Evolutionary conservation across 2,797 vertebrate genomes (phyloP).

Genomic region (Tolypeutes matacus): DNA sequence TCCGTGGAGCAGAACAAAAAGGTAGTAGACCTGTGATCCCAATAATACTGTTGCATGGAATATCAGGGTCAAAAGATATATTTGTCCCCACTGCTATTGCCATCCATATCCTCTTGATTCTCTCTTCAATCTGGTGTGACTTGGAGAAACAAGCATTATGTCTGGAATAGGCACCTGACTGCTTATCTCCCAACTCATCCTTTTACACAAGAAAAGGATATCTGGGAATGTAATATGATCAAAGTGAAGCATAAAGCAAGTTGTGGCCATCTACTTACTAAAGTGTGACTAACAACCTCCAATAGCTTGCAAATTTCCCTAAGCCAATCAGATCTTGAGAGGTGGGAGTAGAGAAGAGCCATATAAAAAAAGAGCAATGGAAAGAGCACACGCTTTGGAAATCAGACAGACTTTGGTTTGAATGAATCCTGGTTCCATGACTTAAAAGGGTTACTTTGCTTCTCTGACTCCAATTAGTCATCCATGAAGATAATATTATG

Average conservation of each 20-base stretch:
- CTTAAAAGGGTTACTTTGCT: not conserved
- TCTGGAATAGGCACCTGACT: not conserved
- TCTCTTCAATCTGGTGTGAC: not conserved
- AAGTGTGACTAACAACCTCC: not conserved
- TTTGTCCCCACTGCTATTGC: not conserved
- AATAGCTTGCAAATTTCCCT: not conserved
- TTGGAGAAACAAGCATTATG: not conserved
- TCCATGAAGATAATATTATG: not conserved
- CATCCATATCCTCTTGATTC: not conserved
- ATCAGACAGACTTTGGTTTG: not conserved
- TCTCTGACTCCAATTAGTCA: not conserved
- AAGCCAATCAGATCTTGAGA: not conserved
- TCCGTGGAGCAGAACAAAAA: not conserved
- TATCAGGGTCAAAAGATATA: not conserved
- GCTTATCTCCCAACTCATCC: not conserved
- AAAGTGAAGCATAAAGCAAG: not conserved
- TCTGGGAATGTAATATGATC: not conserved
- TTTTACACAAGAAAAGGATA: not conserved
- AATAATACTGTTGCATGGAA: not conserved
- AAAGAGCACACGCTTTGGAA: not conserved
- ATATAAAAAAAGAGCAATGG: not conserved
- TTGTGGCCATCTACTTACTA: not conserved
- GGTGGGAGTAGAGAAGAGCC: not conserved
- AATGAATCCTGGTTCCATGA: not conserved
- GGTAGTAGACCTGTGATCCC: not conserved